Conservation (phyloP, 1,140 invertebrate genomes). For the Ceratosolen fusciceps region DNA sequence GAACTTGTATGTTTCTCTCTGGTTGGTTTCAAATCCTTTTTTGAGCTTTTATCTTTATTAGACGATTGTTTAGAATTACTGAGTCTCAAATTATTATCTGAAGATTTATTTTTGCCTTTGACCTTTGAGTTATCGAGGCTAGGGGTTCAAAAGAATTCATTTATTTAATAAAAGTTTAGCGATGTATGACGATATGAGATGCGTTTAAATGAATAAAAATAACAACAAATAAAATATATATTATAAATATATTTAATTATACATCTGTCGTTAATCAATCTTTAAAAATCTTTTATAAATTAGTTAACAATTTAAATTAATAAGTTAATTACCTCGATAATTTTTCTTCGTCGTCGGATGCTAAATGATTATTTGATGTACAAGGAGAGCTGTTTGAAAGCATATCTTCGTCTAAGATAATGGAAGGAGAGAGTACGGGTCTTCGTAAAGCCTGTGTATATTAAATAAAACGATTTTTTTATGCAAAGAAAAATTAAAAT, state of each 20-base stretch:
- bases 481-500: background rate
- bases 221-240: slow-evolving; percentile 6
- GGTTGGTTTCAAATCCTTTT: slow-evolving; percentile 40
- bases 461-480: background rate
- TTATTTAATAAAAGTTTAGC: background rate
- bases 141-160: slow-evolving; percentile 19
- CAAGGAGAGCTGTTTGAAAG: background rate
- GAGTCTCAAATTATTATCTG: slow-evolving; percentile 23
- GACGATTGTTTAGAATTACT: slow-evolving; percentile 29
- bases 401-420: slow-evolving; percentile 17
- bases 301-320: background rate
- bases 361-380: slow-evolving; percentile 2
- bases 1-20: slow-evolving; percentile 42
- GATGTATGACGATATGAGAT: background rate
- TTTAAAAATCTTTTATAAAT: too few relatives aligned
- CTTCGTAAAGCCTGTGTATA: slow-evolving; percentile 7
- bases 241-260: too few relatives aligned
- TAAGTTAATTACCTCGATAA: slow-evolving; percentile 2
- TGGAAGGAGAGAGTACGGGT: slow-evolving; percentile 4
- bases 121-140: slow-evolving; percentile 33
- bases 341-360: slow-evolving; percentile 25
- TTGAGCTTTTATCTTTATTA: slow-evolving; percentile 49
- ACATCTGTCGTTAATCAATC: too few relatives aligned
- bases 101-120: slow-evolving; percentile 35
- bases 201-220: background rate